phyloP scores from a whole-genome alignment of 2,888 invertebrate genomes.

The Cenopis cana region DNA sequence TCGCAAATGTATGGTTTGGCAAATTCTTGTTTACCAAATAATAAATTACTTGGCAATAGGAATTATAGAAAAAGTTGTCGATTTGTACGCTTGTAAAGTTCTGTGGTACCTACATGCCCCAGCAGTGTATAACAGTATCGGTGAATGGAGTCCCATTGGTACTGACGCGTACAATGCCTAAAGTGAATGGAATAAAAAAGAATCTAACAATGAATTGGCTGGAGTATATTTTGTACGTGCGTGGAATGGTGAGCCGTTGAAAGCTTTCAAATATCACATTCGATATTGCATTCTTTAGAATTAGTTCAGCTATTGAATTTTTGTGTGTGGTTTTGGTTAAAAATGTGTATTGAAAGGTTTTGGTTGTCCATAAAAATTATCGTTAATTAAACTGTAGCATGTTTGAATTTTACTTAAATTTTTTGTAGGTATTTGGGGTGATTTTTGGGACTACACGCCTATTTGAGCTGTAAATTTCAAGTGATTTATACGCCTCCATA shows the following conservation, averaged over 20 bases:
- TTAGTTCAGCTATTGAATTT: background rate
- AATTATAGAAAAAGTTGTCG: too few relatives aligned
- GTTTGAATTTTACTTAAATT: too few relatives aligned
- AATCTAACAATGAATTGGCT: slow-evolving; percentile 19
- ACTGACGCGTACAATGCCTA: slow-evolving; percentile 6
- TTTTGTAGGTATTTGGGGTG: too few relatives aligned
- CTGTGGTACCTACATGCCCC: background rate
- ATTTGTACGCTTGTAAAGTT: too few relatives aligned
- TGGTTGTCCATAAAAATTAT: too few relatives aligned
- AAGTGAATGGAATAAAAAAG: slow-evolving; percentile 35
- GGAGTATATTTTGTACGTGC: slow-evolving; percentile 32
- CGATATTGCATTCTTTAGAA: slow-evolving; percentile 6
- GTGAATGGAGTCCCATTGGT: slow-evolving; percentile 27
- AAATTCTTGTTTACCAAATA: too few relatives aligned
- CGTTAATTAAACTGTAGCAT: too few relatives aligned
- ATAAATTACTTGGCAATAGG: too few relatives aligned
- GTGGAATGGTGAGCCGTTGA: slow-evolving; percentile 21
- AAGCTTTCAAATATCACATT: slow-evolving; percentile 6
- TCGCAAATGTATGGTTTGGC: too few relatives aligned
- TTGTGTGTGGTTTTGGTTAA: background rate
- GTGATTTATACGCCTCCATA: too few relatives aligned
- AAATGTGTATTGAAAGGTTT: background rate
- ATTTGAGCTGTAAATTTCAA: too few relatives aligned
- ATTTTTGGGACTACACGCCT: too few relatives aligned
- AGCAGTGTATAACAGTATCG: slow-evolving; percentile 6